A percentile compares a stretch with the other conserved stretches of the same genome.
Conservation (phyloP, 2,888 invertebrate species). For the Parascotia fuliginaria region DNA sequence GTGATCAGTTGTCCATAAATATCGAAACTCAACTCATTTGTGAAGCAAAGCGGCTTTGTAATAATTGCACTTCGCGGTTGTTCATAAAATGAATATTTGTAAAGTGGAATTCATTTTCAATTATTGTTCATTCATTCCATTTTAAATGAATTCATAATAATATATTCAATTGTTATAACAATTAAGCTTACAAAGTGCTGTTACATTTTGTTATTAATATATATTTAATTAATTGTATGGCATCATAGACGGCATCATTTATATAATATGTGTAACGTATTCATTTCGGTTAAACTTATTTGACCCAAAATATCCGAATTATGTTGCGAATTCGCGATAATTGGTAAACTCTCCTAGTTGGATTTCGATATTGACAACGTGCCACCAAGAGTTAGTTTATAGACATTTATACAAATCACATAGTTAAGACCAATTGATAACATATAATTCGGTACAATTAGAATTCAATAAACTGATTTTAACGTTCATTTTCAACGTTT, state of each 20-base stretch:
- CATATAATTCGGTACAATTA: conserved; percentile 48
- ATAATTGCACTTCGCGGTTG: background rate
- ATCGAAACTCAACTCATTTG: conserved; percentile 15
- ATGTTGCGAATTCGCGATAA: too few relatives aligned
- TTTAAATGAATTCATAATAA: background rate
- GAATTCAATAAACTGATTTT: conserved; percentile 27
- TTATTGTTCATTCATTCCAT: background rate
- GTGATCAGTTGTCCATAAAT: conserved; percentile 14
- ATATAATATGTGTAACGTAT: too few relatives aligned
- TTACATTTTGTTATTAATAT: too few relatives aligned
- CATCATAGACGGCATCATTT: too few relatives aligned
- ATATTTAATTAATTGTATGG: too few relatives aligned
- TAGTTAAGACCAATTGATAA: conserved; percentile 40
- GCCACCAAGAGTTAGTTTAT: conserved; percentile 32
- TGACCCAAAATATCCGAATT: too few relatives aligned
- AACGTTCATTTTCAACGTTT: conserved; percentile 13
- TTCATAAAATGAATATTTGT: background rate
- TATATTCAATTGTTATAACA: background rate
- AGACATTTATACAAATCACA: conserved; percentile 48
- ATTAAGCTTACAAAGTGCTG: too few relatives aligned
- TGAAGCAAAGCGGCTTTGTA: background rate
- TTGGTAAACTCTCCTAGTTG: background rate
- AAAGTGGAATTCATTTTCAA: background rate
- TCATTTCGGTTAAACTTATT: too few relatives aligned
- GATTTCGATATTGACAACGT: conserved; percentile 22